phyloP scores from a whole-genome alignment of 2,113 vertebrate genomes.

The Neogale vison region DNA sequence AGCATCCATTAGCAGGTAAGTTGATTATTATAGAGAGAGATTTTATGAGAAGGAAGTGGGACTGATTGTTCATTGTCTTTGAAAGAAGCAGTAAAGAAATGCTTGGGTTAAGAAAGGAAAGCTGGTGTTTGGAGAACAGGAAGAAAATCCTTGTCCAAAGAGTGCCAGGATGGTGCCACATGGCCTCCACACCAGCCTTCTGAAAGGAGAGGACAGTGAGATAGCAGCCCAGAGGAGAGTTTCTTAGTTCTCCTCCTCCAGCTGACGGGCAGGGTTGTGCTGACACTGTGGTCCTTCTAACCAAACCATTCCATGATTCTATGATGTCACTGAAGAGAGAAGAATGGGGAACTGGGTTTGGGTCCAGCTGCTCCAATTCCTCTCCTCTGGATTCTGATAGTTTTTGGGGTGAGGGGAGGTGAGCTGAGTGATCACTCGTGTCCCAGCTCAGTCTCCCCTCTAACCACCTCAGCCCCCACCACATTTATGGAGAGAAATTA shows the following conservation, averaged over 20 bases:
- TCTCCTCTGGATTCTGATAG: slow-evolving; percentile 33
- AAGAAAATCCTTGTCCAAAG: not conserved
- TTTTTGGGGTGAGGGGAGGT: slow-evolving; percentile 64
- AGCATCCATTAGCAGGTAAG: not conserved
- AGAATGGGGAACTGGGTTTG: slow-evolving; percentile 25
- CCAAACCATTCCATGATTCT: slow-evolving; percentile 45
- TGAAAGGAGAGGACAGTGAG: not conserved
- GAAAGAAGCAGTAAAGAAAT: not conserved
- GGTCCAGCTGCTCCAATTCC: not conserved
- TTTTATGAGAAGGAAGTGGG: not conserved
- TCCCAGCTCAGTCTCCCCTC: slow-evolving; percentile 68
- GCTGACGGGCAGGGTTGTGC: not conserved
- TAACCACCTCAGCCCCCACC: slow-evolving; percentile 44
- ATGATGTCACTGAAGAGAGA: slow-evolving; percentile 71
- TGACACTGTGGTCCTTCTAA: not conserved
- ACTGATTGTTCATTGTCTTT: not conserved
- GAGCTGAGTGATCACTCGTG: slow-evolving; percentile 34
- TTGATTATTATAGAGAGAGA: not conserved
- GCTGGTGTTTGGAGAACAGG: not conserved
- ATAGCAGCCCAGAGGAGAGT: not conserved
- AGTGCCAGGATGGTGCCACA: not conserved
- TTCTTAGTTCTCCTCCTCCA: not conserved
- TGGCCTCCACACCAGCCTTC: not conserved
- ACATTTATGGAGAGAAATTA: slow-evolving; percentile 60
- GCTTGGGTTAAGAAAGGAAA: not conserved